Base-by-base conservation (phyloP, 2,888 invertebrate species). In the Diaprepes abbreviatus region DNA sequence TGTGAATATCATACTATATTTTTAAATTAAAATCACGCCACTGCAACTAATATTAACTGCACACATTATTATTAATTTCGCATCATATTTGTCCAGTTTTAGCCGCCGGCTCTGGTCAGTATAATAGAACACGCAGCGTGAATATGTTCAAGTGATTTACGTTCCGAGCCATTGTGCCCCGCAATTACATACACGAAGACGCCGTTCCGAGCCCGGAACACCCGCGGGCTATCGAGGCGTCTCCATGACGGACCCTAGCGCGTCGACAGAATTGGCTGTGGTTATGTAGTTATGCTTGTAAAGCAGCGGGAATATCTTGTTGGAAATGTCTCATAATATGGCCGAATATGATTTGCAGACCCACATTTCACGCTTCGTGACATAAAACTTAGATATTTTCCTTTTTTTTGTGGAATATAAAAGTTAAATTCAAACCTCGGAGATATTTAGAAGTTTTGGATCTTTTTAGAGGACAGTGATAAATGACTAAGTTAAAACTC, bases 101-200 rank as follows among this genome's bases (percentile, higher is more conserved):
- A 12, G 60, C 48, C 28, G 52, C 48, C 62, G 38, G 38, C 57
- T 17, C 54, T 64, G 54, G 14, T 43, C 48, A 28, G 45, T 36
- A 35, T 40, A 63, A 63, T 54, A 40, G 50, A 59, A 45, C 62
- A 62, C 67, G 50, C 62, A 58, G 67, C 55, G 28, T 55, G 67
- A 67, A 67, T 67, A 59, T 54, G 67, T 50, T 45, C 48, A 31
- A 64, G 60, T 70, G 59, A 70, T 70, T 70, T 70, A 70, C 67
- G 52, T 65, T 60, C 63, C 50, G 58, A 38, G 43, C 65, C 55
- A 65, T 70, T 70, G 70, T 70, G 65, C 54, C 48, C 60, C 48
- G 65, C 70, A 70, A 70, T 70, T 70, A 70, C 65, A 70, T 55
- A 70, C 70, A 65, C 65, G 70, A 70, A 70, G 70, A 70, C 55